Evolutionary conservation across 2,113 vertebrate species (phyloP), one percentile per base, ranked within the genome.

Genomic region (Pungitius pungitius): DNA sequence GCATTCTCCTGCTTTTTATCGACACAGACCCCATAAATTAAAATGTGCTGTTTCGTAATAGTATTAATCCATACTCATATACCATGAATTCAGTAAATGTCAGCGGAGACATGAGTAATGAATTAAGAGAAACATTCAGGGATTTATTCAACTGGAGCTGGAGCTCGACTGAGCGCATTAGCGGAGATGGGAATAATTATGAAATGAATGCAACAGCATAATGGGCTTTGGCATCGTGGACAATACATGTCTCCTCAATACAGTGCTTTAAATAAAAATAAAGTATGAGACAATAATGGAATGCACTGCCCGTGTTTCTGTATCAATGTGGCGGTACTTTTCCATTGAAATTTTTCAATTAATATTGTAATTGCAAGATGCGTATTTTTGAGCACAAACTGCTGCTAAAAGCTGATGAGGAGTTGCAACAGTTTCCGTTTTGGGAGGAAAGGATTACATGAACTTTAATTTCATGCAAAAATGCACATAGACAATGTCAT

Each of bases 121-220:
- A 76, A 85, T 79, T 71, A 63, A 55, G 69, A 79, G 57, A 63
- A 73, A 81, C 45, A 80, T 61, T 79, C 43, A 71, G 59, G 51
- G 72, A 83, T 76, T 83, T 76, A 86, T 75, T 77, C 55, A 77
- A 61, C 59, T 65, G 74, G 67, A 89, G 66, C 59, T 65, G 74
- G 67, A 89, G 66, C 26, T 86, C 59, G 22, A 77, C 52, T 83
- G 68, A 24, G 62, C 70, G 84, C 68, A 88, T 86, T 87, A 87
- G 65, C 5, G 10, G 59, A 76, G 65, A 85, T 82, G 82, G 82
- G 57, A 82, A 18, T 85, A 85, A 89, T 89, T 87, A 86, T 77
- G 70, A 82, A 83, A 80, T 87, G 69, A 82, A 86, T 82, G 88
- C 70, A 83, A 71, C 57, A 8, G 60, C 74, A 82, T 84, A 87